phyloP scores from a whole-genome alignment of 2,888 invertebrate genomes.

The Drosophila phalerata region DNA sequence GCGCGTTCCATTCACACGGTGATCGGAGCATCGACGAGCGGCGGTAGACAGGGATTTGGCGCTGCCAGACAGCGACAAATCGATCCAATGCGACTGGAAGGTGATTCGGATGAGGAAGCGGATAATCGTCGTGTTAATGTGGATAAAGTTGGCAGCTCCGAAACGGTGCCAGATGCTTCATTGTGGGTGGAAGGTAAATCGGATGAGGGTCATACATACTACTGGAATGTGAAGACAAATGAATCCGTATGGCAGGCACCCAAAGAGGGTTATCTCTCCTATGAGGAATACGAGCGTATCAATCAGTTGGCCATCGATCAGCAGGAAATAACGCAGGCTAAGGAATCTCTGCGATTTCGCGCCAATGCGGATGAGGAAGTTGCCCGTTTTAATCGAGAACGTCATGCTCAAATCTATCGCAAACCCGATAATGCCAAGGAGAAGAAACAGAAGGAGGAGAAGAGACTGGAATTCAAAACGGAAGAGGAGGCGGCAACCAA shows the following conservation, averaged over 20 bases:
- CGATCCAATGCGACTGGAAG: constrained; percentile 84
- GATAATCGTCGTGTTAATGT: constrained; percentile 72
- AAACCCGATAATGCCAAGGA: constrained; percentile 77
- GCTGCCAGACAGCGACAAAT: constrained; percentile 69
- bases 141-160: constrained; percentile 77
- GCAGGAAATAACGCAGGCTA: constrained; percentile 86
- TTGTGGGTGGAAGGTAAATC: constrained; percentile 93
- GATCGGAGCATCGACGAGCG: constrained; percentile 46
- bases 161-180: constrained; percentile 83
- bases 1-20: constrained; percentile 82
- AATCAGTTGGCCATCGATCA: constrained; percentile 86
- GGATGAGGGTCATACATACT: constrained; percentile 92
- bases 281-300: constrained; percentile 88
- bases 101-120: constrained; percentile 83
- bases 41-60: constrained; percentile 82
- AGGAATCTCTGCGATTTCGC: constrained; percentile 85
- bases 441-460: constrained; percentile 82
- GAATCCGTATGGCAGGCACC: constrained; percentile 93
- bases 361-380: constrained; percentile 86
- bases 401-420: constrained; percentile 77
- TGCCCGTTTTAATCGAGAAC: constrained; percentile 85
- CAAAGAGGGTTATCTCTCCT: constrained; percentile 89
- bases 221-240: constrained; percentile 94
- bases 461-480: constrained; percentile 86
- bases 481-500: constrained; percentile 87